Evolutionary conservation across 2,888 invertebrate species (phyloP), one percentile per base, ranked within the genome.

Genomic region (Calameuta filiformis): DNA sequence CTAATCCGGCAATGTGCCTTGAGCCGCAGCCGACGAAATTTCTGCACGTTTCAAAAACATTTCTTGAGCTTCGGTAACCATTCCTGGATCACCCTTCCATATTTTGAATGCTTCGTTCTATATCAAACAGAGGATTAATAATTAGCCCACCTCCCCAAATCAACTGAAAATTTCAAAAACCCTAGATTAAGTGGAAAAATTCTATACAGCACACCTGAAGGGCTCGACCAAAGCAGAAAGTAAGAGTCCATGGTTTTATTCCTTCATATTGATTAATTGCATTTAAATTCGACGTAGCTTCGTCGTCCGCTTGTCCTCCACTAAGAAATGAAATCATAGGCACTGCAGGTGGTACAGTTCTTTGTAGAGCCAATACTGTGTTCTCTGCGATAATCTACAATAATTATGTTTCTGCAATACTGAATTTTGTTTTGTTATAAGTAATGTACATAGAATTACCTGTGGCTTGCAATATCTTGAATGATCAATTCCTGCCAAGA

Each of bases 171-270:
- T 15, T 56, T 56, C 1, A 9, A 56, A 56, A 56, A 9, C 23
- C 23, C 6, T 40, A 40, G 6, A 6, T 40, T 9, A 40, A 40
- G 4, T 40, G 23, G 23, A 40, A 40, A 40, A 23, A 71, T 71
- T 33, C 0, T 71, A 15, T 71, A 15, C 12, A 73, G 79, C 75
- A n/a, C 77, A 88, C 98, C 93, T 99, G 97, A 83, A 99, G 95
- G 77, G 99, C 98, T 85, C 99, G 96, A 6, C 99, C 99, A 92
- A 96, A 99, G 89, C 97, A 97, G 95, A 99, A 99, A 84, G 97
- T 97, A 73, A 99, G 94, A 31, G 96, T 95, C 99, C 99, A 99
- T 81, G 99, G 98, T 92, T 96, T 97, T 93, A 95, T 95, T 82
- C 95, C 93, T 74, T 93, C 92, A 81, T 94, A 94, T 77, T 94